Evolutionary conservation across 2,888 invertebrate species (phyloP).

Genomic region (Nasonovia ribisnigri): DNA sequence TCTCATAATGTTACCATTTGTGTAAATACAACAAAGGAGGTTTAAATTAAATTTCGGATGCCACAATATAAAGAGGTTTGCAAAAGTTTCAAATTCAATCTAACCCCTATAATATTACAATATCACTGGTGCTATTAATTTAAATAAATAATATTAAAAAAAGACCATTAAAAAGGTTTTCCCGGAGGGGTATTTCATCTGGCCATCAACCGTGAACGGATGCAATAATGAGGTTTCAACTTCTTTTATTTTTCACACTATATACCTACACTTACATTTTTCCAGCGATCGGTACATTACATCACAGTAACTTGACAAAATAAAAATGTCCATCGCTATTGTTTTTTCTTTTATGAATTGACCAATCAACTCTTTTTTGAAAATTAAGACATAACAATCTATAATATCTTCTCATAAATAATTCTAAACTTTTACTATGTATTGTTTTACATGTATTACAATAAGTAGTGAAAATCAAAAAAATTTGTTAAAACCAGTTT

Average conservation of each 20-base stretch:
- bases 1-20: background rate
- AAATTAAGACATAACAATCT: background rate
- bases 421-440: background rate
- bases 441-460: background rate
- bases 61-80: background rate
- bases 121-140: constrained; percentile 37
- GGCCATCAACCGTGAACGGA: constrained; percentile 35
- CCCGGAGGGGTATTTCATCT: constrained; percentile 18
- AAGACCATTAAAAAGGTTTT: constrained; percentile 47
- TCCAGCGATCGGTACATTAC: background rate
- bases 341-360: background rate
- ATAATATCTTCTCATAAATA: background rate
- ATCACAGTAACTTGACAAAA: background rate
- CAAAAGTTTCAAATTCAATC: constrained; percentile 46
- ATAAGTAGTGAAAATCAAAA: background rate
- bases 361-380: background rate
- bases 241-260: constrained; percentile 19
- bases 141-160: constrained; percentile 50
- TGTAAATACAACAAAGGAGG: background rate
- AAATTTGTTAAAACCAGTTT: background rate
- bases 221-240: constrained; percentile 50
- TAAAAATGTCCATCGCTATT: background rate
- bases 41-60: constrained; percentile 41
- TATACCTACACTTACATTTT: constrained; percentile 15
- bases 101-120: constrained; percentile 29